Conservation (phyloP, 2,113 vertebrate species). For the Arenaria interpres region DNA sequence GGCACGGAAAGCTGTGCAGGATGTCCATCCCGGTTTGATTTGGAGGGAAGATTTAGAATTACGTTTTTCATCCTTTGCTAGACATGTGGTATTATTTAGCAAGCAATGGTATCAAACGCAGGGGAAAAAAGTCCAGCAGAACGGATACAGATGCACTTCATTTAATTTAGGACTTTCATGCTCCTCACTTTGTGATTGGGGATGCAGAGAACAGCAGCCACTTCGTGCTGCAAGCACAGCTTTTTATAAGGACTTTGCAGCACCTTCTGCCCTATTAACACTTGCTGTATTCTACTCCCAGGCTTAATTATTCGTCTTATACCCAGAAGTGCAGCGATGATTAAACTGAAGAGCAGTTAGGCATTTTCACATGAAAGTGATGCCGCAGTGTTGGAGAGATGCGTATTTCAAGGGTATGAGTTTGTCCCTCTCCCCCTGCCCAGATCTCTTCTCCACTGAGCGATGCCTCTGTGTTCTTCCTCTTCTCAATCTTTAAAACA, state of each 20-base stretch:
- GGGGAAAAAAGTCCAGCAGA: not conserved
- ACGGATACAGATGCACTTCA: slow-evolving; percentile 18
- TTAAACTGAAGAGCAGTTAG: slow-evolving; percentile 60
- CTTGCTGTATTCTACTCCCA: slow-evolving; percentile 59
- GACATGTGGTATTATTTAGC: not conserved
- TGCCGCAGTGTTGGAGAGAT: not conserved
- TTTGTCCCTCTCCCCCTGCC: not conserved
- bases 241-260: slow-evolving; percentile 53
- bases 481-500: not conserved
- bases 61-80: not conserved
- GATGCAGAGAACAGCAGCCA: not conserved
- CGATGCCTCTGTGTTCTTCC: not conserved
- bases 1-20: not conserved
- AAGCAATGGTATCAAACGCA: not conserved
- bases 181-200: not conserved
- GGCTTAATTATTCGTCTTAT: slow-evolving; percentile 68
- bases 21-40: not conserved
- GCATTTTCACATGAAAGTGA: slow-evolving; percentile 28
- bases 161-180: slow-evolving; percentile 35
- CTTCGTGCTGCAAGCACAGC: slow-evolving; percentile 36
- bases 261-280: slow-evolving; percentile 61
- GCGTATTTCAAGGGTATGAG: not conserved
- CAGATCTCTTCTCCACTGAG: slow-evolving; percentile 6
- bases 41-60: not conserved
- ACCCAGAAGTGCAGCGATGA: slow-evolving; percentile 59